phyloP scores from a whole-genome alignment of 30 jellyfish, hydroid and myxozoan species.

The Aurelia coerulea region DNA sequence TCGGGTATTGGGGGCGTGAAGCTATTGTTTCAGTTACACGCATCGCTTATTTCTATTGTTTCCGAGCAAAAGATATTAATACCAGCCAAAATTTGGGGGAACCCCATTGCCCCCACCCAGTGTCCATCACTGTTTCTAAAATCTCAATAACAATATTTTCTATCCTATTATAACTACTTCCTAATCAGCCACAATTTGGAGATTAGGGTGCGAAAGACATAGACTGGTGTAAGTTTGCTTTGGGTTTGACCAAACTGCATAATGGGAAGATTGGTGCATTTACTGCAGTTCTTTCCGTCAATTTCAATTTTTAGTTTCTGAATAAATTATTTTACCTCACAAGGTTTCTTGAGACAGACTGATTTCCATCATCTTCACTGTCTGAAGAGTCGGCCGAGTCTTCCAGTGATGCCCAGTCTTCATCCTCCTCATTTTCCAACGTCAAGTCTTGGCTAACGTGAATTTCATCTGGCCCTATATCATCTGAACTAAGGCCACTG shows the following conservation, averaged over 20 bases:
- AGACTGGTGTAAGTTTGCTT: neutral
- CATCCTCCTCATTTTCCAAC: slow-evolving; percentile 11
- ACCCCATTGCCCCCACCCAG: too few species aligned
- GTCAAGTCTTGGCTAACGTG: slow-evolving; percentile 22
- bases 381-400: slow-evolving; percentile 18
- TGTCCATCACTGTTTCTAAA: too few species aligned
- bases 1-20: too few species aligned
- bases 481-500: slow-evolving; percentile 7
- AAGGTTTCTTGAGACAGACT: slow-evolving; percentile 25
- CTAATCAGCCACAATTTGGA: neutral
- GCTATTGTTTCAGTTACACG: too few species aligned
- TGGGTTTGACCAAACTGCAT: neutral
- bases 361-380: slow-evolving; percentile 22
- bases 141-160: neutral
- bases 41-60: too few species aligned
- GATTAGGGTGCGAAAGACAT: neutral
- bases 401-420: slow-evolving; percentile 23
- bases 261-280: neutral
- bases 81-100: too few species aligned
- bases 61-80: too few species aligned
- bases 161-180: neutral
- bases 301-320: neutral
- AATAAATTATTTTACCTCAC: slow-evolving; percentile 15
- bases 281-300: neutral
- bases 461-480: slow-evolving; percentile 14